These are phyloP conservation scores for Varanus salvator DNA, from an alignment of 2,113 vertebrate species.

Conservation along the genomic window DNA sequence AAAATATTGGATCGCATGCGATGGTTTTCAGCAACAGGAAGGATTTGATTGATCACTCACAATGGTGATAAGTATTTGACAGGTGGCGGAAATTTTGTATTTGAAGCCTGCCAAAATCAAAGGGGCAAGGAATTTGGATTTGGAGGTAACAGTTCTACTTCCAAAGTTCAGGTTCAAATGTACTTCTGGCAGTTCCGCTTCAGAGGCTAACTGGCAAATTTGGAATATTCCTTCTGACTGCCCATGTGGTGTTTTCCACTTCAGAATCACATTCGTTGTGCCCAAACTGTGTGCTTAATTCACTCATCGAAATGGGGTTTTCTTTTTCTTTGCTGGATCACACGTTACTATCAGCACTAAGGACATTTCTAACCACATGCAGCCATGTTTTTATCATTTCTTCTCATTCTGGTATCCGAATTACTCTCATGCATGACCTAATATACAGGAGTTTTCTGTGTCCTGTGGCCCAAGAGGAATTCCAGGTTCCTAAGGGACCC, in stretches of 20 bases:
- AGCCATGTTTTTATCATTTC: background rate
- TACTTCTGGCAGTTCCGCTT: no score
- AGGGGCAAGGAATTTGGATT: background rate
- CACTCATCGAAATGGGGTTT: background rate
- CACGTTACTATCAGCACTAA: no score
- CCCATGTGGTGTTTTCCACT: no score
- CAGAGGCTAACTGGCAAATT: background rate
- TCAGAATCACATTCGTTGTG: background rate
- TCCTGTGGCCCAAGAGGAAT: background rate
- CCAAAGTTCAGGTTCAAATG: background rate
- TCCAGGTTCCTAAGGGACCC: background rate
- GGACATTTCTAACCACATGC: background rate
- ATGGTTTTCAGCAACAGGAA: background rate
- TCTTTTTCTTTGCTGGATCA: no score
- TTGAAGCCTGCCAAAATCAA: background rate
- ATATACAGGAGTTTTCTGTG: background rate
- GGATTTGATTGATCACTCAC: background rate
- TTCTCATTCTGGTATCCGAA: background rate
- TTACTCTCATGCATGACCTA: background rate
- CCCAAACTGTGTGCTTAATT: background rate
- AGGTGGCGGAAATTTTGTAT: background rate
- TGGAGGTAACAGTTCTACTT: background rate
- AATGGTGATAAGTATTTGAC: background rate
- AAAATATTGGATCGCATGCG: background rate
- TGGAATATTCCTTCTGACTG: background rate